Evolutionary conservation across 2,113 vertebrate species (phyloP).

Genomic region (Myotis davidii): DNA sequence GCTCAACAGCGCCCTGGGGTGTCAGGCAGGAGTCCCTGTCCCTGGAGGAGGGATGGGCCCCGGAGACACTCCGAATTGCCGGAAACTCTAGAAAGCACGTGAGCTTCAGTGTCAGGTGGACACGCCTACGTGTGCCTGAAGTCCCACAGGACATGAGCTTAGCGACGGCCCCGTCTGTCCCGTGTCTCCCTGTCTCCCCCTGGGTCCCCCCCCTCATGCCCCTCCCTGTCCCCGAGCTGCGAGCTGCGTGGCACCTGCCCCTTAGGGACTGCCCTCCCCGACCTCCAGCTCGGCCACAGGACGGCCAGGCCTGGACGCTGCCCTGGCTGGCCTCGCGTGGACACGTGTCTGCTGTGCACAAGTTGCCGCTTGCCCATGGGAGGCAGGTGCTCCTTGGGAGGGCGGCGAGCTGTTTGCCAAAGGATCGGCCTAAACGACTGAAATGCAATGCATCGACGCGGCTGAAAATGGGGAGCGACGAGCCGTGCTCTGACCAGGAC

Average conservation of each 20-base stretch:
- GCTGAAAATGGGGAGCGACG: not conserved
- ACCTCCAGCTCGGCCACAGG: not conserved
- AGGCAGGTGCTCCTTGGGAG: not conserved
- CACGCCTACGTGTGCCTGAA: accelerated
- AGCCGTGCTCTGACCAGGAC: slow-evolving; percentile 64
- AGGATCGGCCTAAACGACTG: not conserved
- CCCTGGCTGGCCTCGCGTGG: not conserved
- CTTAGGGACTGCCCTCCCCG: accelerated
- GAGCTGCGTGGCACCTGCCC: accelerated
- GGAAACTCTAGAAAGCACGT: not conserved
- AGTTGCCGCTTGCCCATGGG: not conserved
- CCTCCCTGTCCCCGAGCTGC: accelerated
- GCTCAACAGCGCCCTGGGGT: slow-evolving; percentile 47
- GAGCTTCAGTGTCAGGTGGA: accelerated
- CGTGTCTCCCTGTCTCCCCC: accelerated
- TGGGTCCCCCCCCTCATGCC: accelerated
- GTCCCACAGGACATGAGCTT: accelerated
- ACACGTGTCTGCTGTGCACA: accelerated
- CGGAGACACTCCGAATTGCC: accelerated
- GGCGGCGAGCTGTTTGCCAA: slow-evolving; percentile 69
- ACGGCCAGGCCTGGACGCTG: not conserved
- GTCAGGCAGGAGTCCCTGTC: not conserved
- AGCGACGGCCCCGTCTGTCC: not conserved
- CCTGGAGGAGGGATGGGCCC: not conserved
- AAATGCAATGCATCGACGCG: not conserved